These are phyloP conservation scores for Maconellicoccus hirsutus DNA, from an alignment of 1,140 invertebrate species.

Conservation along the genomic window DNA sequence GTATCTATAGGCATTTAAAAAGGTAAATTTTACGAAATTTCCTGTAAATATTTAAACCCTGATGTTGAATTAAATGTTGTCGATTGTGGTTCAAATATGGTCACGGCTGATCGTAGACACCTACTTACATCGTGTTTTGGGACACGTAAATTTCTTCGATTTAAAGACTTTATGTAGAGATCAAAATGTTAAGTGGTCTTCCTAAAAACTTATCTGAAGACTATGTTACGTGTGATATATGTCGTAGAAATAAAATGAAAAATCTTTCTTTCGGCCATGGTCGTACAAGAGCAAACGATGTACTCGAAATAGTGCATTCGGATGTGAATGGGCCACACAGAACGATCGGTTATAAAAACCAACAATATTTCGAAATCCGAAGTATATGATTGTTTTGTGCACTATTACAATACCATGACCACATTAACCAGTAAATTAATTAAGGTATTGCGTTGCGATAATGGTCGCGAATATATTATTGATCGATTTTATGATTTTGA, in stretches of 20 bases:
- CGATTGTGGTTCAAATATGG: no score
- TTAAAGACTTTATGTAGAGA: conserved; percentile 29
- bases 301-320: conserved; percentile 30
- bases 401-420: conserved; percentile 28
- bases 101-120: not conserved
- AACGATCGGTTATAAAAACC: conserved; percentile 25
- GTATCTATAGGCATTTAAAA: not conserved
- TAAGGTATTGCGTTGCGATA: conserved; percentile 25
- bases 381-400: conserved; percentile 29
- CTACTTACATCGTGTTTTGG: conserved; percentile 25
- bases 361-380: conserved; percentile 30
- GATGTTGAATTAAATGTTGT: not conserved
- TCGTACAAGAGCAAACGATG: conserved; percentile 23
- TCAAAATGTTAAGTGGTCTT: no score
- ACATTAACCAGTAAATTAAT: conserved; percentile 14
- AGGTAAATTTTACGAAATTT: conserved; percentile 18
- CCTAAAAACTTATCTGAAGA: no score
- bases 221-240: conserved; percentile 27
- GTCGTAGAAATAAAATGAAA: conserved; percentile 27
- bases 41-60: no score
- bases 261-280: conserved; percentile 27
- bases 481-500: not conserved
- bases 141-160: conserved; percentile 29
- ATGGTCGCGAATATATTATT: conserved; percentile 24
- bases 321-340: conserved; percentile 28